phyloP scores from a whole-genome alignment of 2,797 vertebrate species.

The Spatula versicolor region DNA sequence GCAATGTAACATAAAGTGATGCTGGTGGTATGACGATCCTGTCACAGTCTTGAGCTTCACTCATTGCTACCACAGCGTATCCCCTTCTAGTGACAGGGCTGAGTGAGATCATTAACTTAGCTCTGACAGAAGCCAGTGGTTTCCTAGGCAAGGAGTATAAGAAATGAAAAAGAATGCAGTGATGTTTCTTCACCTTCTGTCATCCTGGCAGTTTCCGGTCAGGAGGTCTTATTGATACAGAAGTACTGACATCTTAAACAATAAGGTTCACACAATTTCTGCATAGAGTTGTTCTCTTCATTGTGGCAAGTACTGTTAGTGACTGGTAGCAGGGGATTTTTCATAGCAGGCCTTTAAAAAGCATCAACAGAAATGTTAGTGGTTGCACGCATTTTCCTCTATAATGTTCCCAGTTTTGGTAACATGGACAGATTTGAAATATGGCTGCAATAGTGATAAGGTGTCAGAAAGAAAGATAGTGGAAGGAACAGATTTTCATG shows the following conservation, averaged over 20 bases:
- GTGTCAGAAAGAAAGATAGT: neutral
- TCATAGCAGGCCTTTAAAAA: neutral
- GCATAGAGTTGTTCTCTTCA: neutral
- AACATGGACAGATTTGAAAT: neutral
- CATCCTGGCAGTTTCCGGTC: neutral
- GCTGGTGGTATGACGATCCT: neutral
- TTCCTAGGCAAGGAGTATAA: neutral
- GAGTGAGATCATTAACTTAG: neutral
- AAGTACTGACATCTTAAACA: neutral
- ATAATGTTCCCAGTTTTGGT: conserved; percentile 2
- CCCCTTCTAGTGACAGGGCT: accelerated
- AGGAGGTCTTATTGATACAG: neutral
- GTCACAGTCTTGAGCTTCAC: neutral
- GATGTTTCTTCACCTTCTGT: neutral
- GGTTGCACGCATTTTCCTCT: neutral
- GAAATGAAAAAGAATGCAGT: neutral
- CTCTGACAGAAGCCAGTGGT: neutral
- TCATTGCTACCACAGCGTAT: neutral
- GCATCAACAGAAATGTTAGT: neutral
- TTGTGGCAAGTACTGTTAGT: neutral
- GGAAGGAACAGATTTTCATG: neutral
- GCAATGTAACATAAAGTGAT: neutral
- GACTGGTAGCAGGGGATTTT: neutral
- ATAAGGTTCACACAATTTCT: neutral
- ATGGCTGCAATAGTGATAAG: neutral